Percentiles rank a stretch among this genome's conserved stretches.
Conservation (phyloP, 2,888 invertebrate genomes). For the Dilophus febrilis region DNA sequence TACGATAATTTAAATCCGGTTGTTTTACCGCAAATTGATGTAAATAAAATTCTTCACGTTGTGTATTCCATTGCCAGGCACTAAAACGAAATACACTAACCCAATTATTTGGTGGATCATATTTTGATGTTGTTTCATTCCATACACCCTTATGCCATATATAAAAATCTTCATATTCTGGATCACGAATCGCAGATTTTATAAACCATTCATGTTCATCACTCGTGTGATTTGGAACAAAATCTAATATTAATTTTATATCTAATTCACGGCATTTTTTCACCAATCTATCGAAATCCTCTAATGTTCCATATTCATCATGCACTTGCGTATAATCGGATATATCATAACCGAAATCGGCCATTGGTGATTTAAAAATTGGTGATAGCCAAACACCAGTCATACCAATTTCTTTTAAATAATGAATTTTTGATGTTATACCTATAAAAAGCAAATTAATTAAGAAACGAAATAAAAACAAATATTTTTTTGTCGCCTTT, state of each 20-base stretch:
- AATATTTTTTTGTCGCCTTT: no score
- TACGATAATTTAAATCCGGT: constrained; percentile 56
- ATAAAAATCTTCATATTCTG: constrained; percentile 50
- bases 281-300: constrained; percentile 46
- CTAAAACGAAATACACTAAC: constrained; percentile 34
- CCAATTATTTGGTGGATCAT: constrained; percentile 33
- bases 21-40: constrained; percentile 41
- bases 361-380: constrained; percentile 66
- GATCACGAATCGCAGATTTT: constrained; percentile 37
- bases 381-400: constrained; percentile 72
- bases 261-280: constrained; percentile 37
- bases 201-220: constrained; percentile 46
- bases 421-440: constrained; percentile 39
- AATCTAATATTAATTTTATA: constrained; percentile 21
- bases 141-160: constrained; percentile 36
- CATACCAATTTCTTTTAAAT: constrained; percentile 51
- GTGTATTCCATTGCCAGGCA: constrained; percentile 41
- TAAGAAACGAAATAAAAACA: no score
- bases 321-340: constrained; percentile 58
- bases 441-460: no score
- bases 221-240: constrained; percentile 36
- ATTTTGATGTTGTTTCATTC: constrained; percentile 5
- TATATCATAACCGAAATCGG: constrained; percentile 78
- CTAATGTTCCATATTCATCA: constrained; percentile 52
- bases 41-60: constrained; percentile 39